A percentile compares a stretch with the other conserved stretches of the same genome.
Conservation (phyloP, 2,888 invertebrate species). For the Kuschelorhynchus macadamiae region DNA sequence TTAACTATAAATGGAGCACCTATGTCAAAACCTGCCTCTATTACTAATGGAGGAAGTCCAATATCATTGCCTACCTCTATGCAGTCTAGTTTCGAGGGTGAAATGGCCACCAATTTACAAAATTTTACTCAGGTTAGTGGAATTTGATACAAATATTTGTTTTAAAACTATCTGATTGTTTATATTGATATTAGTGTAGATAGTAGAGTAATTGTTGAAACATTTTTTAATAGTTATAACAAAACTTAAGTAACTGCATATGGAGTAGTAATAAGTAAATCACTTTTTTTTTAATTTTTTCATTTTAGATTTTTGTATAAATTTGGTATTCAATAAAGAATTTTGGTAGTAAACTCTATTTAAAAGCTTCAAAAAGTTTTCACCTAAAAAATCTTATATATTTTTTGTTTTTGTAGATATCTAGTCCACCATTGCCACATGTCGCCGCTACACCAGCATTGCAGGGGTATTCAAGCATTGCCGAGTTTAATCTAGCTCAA, state of each 20-base stretch:
- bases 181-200: too few species aligned
- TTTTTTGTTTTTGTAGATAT: background rate
- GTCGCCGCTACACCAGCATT: slow-evolving; percentile 65
- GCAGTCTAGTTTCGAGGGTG: slow-evolving; percentile 86
- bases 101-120: slow-evolving; percentile 69
- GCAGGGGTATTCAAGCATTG: slow-evolving; percentile 79
- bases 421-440: slow-evolving; percentile 59
- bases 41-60: slow-evolving; percentile 80
- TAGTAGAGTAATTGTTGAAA: too few species aligned
- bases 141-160: background rate
- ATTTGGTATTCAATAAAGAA: too few species aligned
- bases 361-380: too few species aligned
- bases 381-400: too few species aligned
- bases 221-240: too few species aligned
- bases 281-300: too few species aligned
- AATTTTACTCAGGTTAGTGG: slow-evolving; percentile 60
- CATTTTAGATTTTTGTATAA: too few species aligned
- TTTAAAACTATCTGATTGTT: background rate
- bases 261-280: too few species aligned
- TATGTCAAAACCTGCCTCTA: slow-evolving; percentile 63
- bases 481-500: slow-evolving; percentile 89
- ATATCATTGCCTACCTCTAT: slow-evolving; percentile 78
- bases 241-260: too few species aligned
- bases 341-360: too few species aligned
- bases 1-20: slow-evolving; percentile 58